Conservation (phyloP, 2,113 vertebrate species). For the Callorhinus ursinus region DNA sequence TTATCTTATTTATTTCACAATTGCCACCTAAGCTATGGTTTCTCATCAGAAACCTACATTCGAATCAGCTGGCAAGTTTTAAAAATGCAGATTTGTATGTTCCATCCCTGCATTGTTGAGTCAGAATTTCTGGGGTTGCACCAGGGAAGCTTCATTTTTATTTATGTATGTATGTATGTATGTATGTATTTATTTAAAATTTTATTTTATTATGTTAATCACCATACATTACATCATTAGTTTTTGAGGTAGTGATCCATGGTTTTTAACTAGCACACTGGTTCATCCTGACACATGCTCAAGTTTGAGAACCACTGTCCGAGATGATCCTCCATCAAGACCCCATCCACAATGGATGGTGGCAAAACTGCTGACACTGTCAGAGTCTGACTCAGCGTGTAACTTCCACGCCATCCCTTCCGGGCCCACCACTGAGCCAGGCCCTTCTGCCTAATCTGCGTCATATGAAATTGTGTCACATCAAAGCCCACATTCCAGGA, state of each 20-base stretch:
- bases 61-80: background rate
- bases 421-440: background rate
- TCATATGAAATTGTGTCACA: background rate
- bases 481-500: background rate
- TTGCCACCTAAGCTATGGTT: background rate
- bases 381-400: background rate
- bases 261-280: background rate
- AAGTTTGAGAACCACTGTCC: background rate
- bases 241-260: too few species aligned
- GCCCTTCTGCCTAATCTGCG: accelerated
- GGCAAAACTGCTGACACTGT: background rate
- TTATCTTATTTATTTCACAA: background rate
- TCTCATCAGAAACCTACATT: background rate
- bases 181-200: too few species aligned
- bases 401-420: accelerated
- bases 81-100: background rate
- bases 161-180: too few species aligned
- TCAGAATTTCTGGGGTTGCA: background rate
- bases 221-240: too few species aligned
- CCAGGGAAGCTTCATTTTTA: background rate
- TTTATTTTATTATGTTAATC: too few species aligned
- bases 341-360: too few species aligned
- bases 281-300: background rate
- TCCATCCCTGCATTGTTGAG: background rate
- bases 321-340: background rate